Base-by-base conservation (phyloP, 2,113 vertebrate species). In the Hemicordylus capensis region DNA sequence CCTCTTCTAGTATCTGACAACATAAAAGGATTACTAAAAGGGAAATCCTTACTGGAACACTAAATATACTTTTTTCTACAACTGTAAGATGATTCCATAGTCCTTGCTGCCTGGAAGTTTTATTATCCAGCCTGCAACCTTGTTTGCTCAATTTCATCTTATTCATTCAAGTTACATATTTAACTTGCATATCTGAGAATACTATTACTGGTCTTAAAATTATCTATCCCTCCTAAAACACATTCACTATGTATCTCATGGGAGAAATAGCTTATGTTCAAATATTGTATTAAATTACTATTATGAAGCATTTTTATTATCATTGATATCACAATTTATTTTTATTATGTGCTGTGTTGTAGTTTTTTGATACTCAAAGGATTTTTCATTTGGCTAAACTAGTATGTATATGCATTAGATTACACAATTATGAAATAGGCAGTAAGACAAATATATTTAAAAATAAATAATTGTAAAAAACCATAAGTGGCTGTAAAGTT, bases 401-500 rank as follows among this genome's bases (percentile, higher is more conserved):
- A 3, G 67, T 83, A 80, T 51, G 24, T 11, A 77, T 15, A 10
- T 83, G 75, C 84, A 76, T 85, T 82, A 48, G 42, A 0, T 28
- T 3, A 39, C 69, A 64, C 80, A n/a, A n/a, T n/a, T n/a, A n/a
- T n/a, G n/a, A n/a, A n/a, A n/a, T n/a, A 90, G 76, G 42, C 37
- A 81, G 91, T 70, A 76, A 81, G 2, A 1, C 0, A 85, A 87
- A 81, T 80, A 63, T 80, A 56, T 44, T 24, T 28, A 85, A 84
- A 69, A 42, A 84, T 81, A 86, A 67, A 69, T 81, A 86, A 82
- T 74, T 83, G 20, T 87, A 84, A 63, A 76, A 81, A 48, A 74
- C 72, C 37, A 56, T 17, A 15, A 12, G 67, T 19, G 84, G 87
- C 73, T 89, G 87, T 85, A 85, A 87, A 61, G 75, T 90, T 88